Base-by-base conservation (phyloP, 2,797 vertebrate species). In the Sebastiscus albofasciatus region DNA sequence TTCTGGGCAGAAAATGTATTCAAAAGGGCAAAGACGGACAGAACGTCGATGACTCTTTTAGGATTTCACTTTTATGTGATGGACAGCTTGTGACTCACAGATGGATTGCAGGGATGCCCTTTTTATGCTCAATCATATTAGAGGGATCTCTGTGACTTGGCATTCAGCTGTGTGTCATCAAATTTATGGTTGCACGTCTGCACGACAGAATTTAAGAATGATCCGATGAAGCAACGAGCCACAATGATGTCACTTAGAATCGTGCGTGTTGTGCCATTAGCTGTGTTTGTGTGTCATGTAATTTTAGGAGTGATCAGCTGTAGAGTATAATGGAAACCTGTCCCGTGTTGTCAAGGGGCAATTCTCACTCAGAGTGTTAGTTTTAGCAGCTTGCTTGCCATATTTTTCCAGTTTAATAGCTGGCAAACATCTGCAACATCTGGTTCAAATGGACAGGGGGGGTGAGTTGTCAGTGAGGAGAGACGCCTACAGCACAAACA, bases 361-460 rank as follows among this genome's bases (percentile, higher is more conserved):
- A 87, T 89, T 91, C 84, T 90, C 87, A 91, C 82, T 87, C 75
- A 10, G 42, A 90, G 86, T 91, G 90, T 92, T 91, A 78, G 87
- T 92, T 92, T 93, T 87, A 91, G 89, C 88, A 82, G 88, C 84
- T 90, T 75, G 86, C 86, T 90, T 88, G 84, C 67, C 74, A 86
- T 93, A 88, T 90, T 90, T 91, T 80, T 10, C 72, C 78, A 78
- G 77, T 91, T 93, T 92, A 91, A 90, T 88, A 84, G 88, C 85
- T 85, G 86, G 89, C 92, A 89, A 92, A 93, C 83, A 89, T 90
- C 81, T 92, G 85, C 73, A 87, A 93, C 93, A 94, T 94, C 93
- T 94, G 92, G 85, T 89, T 90, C 71, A 87, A 84, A 93, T 90
- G 85, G 89, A 90, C 69, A 67, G 16, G 70, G 61, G 65, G 39